phyloP scores from a whole-genome alignment of 2,113 vertebrate genomes.

The Oxygymnocypris stewartii region DNA sequence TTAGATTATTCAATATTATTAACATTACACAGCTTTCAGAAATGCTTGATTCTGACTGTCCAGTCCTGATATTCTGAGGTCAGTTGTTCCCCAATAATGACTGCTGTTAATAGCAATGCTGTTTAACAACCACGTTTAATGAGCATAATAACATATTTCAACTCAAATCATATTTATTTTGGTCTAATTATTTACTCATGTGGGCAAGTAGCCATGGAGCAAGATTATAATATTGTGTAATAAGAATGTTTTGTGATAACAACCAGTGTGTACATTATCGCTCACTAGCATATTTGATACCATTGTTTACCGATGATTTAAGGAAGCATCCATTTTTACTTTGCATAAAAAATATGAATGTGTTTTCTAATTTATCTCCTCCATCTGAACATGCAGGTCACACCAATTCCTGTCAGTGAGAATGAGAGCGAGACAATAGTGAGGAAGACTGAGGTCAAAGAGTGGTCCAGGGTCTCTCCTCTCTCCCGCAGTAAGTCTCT shows the following conservation, averaged over 20 bases:
- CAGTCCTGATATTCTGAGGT: neutral
- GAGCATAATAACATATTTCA: no score
- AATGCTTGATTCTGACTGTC: neutral
- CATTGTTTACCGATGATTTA: neutral
- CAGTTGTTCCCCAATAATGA: neutral
- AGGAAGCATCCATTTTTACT: neutral
- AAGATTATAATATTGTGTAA: no score
- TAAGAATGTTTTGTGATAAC: no score
- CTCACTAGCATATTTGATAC: neutral
- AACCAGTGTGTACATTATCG: no score
- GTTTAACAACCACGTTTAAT: no score
- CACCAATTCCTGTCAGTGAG: neutral
- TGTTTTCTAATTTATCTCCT: slow-evolving; percentile 1
- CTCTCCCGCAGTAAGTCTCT: slow-evolving; percentile 64
- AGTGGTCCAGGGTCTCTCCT: neutral
- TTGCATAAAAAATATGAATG: neutral
- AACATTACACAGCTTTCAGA: neutral
- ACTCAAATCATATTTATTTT: no score
- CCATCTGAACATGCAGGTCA: slow-evolving; percentile 44
- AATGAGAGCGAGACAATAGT: slow-evolving; percentile 44
- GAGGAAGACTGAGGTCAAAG: slow-evolving; percentile 43
- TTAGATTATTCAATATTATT: neutral
- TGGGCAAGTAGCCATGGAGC: no score
- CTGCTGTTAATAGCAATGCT: no score
- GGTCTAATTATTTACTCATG: no score